Conservation (phyloP, 64 coral and sea anemone genomes). For the Acropora tenuis region DNA sequence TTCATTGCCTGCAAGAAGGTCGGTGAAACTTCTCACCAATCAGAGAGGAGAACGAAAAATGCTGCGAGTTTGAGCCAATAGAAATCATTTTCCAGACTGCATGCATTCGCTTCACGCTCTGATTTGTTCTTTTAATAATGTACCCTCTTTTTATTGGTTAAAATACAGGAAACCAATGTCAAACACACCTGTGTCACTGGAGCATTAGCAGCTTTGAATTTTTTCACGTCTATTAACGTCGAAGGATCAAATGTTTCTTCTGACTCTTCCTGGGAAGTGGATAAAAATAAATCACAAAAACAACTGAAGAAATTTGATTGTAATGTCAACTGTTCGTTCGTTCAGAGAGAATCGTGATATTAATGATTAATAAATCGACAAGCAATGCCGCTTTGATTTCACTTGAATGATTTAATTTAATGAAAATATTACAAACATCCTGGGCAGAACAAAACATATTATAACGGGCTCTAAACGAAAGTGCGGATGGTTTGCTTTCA, state of each 20-base stretch:
- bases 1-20: no score
- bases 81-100: not conserved
- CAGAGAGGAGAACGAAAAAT: not conserved
- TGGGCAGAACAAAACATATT: not conserved
- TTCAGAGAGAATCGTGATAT: not conserved
- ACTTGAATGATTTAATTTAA: not conserved
- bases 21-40: not conserved
- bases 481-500: not conserved
- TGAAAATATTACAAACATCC: not conserved
- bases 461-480: not conserved
- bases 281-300: not conserved
- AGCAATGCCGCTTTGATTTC: not conserved
- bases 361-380: not conserved
- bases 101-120: not conserved
- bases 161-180: no score
- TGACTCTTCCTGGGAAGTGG: constrained; percentile 8
- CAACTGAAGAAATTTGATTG: not conserved
- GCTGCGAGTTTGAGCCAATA: not conserved
- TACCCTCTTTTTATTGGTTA: not conserved
- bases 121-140: not conserved
- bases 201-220: constrained; percentile 88
- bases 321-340: not conserved
- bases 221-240: constrained; percentile 74
- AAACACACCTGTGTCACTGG: constrained; percentile 59
- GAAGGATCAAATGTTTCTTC: constrained; percentile 88